These are phyloP conservation scores for Eclectus roratus DNA, from an alignment of 2,113 vertebrate genomes.

Conservation along the genomic window DNA sequence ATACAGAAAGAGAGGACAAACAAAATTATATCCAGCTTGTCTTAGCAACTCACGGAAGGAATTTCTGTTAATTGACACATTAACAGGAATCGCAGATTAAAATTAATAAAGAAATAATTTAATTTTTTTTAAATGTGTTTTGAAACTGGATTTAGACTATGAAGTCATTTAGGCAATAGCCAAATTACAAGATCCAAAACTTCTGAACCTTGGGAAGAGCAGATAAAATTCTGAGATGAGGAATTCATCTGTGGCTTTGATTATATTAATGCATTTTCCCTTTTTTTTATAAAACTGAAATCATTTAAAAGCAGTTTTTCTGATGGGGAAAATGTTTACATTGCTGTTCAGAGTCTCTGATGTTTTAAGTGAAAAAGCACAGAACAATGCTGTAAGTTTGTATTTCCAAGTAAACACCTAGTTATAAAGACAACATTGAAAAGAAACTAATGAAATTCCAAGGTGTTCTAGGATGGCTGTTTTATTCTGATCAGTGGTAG, in stretches of 20 bases:
- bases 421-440: conserved; percentile 81
- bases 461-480: conserved; percentile 82
- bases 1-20: background rate
- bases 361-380: conserved; percentile 59
- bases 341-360: conserved; percentile 8
- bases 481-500: conserved; percentile 90
- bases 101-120: background rate
- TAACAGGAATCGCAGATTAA: background rate
- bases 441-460: conserved; percentile 90
- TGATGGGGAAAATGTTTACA: background rate
- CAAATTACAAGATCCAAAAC: background rate
- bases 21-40: background rate
- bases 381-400: conserved; percentile 70
- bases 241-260: background rate
- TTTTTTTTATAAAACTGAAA: background rate
- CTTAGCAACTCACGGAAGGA: background rate
- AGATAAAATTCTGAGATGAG: background rate
- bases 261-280: background rate
- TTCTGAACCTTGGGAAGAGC: background rate
- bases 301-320: background rate
- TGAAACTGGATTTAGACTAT: background rate
- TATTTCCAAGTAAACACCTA: conserved; percentile 81
- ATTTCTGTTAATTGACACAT: background rate
- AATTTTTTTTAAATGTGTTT: fast-evolving
- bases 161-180: background rate